Conservation (phyloP, 2,888 invertebrate genomes). For the Alsophila aescularia region DNA sequence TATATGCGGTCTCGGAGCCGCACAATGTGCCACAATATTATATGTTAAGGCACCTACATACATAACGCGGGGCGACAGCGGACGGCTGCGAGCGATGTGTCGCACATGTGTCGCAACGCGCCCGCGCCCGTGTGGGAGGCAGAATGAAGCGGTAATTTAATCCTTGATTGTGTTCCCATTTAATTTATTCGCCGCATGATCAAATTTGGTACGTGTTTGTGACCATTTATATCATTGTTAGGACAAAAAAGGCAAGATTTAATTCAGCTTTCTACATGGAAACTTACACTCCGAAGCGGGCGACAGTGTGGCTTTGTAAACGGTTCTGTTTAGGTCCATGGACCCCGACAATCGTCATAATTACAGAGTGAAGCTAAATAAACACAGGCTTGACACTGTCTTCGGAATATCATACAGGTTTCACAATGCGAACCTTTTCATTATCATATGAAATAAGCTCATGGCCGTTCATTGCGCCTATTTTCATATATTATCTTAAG, state of each 20-base stretch:
- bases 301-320: constrained; percentile 49
- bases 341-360: constrained; percentile 46
- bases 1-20: constrained; percentile 79
- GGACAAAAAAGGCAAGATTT: constrained; percentile 50
- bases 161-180: constrained; percentile 82
- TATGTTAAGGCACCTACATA: constrained; percentile 77
- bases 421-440: constrained; percentile 44
- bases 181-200: constrained; percentile 81
- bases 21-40: constrained; percentile 80
- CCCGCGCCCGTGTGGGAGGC: constrained; percentile 70
- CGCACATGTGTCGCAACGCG: constrained; percentile 73
- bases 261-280: constrained; percentile 55
- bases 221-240: constrained; percentile 73
- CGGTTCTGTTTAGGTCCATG: constrained; percentile 33
- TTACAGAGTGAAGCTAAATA: constrained; percentile 46
- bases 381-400: constrained; percentile 44
- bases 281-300: constrained; percentile 44
- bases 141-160: constrained; percentile 82
- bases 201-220: constrained; percentile 80
- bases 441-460: constrained; percentile 51
- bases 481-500: constrained; percentile 48
- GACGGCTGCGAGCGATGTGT: constrained; percentile 62
- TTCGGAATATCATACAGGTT: constrained; percentile 41
- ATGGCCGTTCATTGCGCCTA: constrained; percentile 44
- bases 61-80: constrained; percentile 50